Percentiles rank a stretch among this genome's conserved stretches.
Conservation (phyloP, 2,888 invertebrate genomes). For the Drosophila kanekoi region DNA sequence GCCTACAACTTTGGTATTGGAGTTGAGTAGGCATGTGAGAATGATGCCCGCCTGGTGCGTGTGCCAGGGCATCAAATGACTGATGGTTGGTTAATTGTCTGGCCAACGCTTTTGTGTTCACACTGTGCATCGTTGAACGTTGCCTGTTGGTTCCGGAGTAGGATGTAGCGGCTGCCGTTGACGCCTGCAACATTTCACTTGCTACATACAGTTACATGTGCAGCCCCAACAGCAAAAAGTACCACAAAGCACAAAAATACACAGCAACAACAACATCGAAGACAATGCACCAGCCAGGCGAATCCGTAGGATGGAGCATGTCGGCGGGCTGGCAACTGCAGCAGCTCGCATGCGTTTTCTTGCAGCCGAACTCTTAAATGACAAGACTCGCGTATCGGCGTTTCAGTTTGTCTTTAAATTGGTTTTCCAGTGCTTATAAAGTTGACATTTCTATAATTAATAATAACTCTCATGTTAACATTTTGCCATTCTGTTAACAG, state of each 20-base stretch:
- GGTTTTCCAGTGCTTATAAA: neutral
- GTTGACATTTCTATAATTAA: no score
- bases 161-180: constrained; percentile 69
- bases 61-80: constrained; percentile 70
- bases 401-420: constrained; percentile 2
- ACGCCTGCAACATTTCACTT: constrained; percentile 76
- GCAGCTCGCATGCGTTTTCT: constrained; percentile 8
- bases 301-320: constrained; percentile 47
- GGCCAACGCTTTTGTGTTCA: constrained; percentile 61
- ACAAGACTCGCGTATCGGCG: neutral
- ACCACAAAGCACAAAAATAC: constrained; percentile 13
- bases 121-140: constrained; percentile 39
- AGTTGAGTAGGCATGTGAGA: constrained; percentile 12
- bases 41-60: constrained; percentile 63
- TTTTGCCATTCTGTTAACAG: no score
- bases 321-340: constrained; percentile 46
- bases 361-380: constrained; percentile 1
- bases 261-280: constrained; percentile 48
- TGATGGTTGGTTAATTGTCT: constrained; percentile 80
- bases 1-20: constrained; percentile 37
- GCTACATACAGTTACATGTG: constrained; percentile 68
- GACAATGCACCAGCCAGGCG: constrained; percentile 62
- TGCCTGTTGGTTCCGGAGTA: constrained; percentile 31
- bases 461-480: no score
- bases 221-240: constrained; percentile 40